phyloP scores from a whole-genome alignment of 2,797 vertebrate species.

The Mormyrus hasselquistii region DNA sequence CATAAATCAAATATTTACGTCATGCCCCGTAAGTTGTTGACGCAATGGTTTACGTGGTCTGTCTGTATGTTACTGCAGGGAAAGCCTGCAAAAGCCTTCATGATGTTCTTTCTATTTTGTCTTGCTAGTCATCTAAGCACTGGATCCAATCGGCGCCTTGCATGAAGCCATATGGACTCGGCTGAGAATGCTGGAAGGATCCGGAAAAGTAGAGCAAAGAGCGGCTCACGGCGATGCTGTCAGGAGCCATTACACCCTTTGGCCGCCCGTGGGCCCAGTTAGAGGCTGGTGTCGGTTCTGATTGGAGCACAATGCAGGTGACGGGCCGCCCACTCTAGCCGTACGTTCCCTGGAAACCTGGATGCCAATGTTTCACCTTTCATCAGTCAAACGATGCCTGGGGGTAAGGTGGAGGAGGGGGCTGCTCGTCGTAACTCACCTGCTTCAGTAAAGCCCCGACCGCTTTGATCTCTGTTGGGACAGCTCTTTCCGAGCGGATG shows the following conservation, averaged over 20 bases:
- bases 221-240: neutral
- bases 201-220: neutral
- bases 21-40: constrained; percentile 36
- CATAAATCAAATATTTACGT: constrained; percentile 54
- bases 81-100: constrained; percentile 35
- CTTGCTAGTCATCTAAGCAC: constrained; percentile 31
- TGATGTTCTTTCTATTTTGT: constrained; percentile 32
- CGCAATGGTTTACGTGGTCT: constrained; percentile 37
- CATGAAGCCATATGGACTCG: neutral
- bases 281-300: neutral
- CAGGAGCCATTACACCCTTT: neutral
- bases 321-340: neutral
- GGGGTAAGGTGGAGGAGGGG: neutral
- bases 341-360: neutral
- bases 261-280: neutral
- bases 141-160: neutral
- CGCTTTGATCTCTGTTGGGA: neutral
- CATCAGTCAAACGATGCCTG: neutral
- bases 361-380: neutral
- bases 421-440: neutral
- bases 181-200: neutral
- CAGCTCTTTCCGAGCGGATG: neutral
- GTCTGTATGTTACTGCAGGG: constrained; percentile 31
- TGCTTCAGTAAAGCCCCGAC: neutral
- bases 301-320: neutral